These are phyloP conservation scores for Tenthredo mesomela DNA, from an alignment of 2,888 invertebrate species.

Conservation along the genomic window DNA sequence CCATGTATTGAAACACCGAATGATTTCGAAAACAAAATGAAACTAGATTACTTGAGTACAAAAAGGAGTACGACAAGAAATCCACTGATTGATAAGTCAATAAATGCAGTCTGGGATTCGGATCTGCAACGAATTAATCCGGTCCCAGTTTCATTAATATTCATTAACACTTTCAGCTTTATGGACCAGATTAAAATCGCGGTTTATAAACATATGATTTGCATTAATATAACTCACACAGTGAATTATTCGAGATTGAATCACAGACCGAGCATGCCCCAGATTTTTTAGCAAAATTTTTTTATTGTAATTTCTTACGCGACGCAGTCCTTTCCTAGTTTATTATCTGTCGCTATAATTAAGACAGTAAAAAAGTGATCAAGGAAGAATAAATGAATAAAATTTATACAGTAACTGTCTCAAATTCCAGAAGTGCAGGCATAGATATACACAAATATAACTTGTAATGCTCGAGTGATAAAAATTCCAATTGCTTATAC, in stretches of 20 bases:
- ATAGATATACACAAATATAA: background rate
- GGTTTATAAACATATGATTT: conserved; percentile 33
- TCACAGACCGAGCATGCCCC: background rate
- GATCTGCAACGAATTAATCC: conserved; percentile 24
- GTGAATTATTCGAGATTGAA: background rate
- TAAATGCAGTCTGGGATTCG: conserved; percentile 15
- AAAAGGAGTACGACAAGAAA: background rate
- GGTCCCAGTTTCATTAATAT: conserved; percentile 30
- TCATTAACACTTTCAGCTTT: conserved; percentile 26
- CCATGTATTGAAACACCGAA: background rate
- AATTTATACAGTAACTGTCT: background rate
- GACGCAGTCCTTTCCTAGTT: background rate
- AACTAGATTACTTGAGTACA: background rate
- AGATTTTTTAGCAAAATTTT: background rate
- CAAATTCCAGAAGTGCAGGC: background rate
- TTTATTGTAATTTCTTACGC: background rate
- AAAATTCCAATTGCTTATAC: background rate
- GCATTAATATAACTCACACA: conserved; percentile 32
- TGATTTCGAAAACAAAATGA: background rate
- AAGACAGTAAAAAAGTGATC: background rate
- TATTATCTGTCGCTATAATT: background rate
- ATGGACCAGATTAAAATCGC: conserved; percentile 34
- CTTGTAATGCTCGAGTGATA: background rate
- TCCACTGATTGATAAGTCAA: background rate
- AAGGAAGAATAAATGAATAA: background rate